These are phyloP conservation scores for Lasioglossum leucozonium DNA, from an alignment of 2,888 invertebrate species.

Conservation along the genomic window DNA sequence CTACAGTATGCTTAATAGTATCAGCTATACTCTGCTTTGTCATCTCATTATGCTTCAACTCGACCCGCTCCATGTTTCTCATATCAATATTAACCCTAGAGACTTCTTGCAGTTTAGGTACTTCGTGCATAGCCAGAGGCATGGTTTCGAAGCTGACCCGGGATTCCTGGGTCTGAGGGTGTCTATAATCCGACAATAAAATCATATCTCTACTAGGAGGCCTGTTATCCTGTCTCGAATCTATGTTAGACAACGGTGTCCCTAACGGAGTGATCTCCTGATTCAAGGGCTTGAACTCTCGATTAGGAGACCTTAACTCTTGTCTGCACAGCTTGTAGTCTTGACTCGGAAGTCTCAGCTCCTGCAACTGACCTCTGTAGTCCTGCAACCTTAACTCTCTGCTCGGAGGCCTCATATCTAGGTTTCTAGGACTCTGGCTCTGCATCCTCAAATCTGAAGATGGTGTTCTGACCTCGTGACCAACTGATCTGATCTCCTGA, in stretches of 20 bases:
- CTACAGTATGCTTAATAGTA: conserved; percentile 85
- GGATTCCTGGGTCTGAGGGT: conserved; percentile 58
- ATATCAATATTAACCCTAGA: conserved; percentile 64
- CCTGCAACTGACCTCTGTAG: conserved; percentile 64
- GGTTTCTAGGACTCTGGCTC: conserved; percentile 66
- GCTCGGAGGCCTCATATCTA: conserved; percentile 69
- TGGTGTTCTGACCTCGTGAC: conserved; percentile 62
- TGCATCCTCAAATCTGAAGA: conserved; percentile 68
- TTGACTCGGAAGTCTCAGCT: conserved; percentile 66
- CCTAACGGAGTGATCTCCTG: conserved; percentile 57
- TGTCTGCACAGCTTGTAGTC: conserved; percentile 67
- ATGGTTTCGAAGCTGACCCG: conserved; percentile 70
- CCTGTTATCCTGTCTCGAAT: conserved; percentile 67
- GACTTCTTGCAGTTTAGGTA: conserved; percentile 68
- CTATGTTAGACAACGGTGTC: conserved; percentile 57
- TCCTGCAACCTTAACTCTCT: conserved; percentile 65
- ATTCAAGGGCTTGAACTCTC: conserved; percentile 71
- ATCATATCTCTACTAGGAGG: conserved; percentile 71
- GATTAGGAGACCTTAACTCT: conserved; percentile 73
- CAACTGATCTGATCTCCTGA: conserved; percentile 67
- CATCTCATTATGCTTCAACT: conserved; percentile 85
- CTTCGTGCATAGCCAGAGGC: conserved; percentile 68
- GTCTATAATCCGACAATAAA: conserved; percentile 66
- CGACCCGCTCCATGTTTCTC: conserved; percentile 74
- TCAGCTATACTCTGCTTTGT: conserved; percentile 87